Base-by-base conservation (phyloP, 30 jellyfish, hydroid and myxozoan species). In the Hydractinia echinata region DNA sequence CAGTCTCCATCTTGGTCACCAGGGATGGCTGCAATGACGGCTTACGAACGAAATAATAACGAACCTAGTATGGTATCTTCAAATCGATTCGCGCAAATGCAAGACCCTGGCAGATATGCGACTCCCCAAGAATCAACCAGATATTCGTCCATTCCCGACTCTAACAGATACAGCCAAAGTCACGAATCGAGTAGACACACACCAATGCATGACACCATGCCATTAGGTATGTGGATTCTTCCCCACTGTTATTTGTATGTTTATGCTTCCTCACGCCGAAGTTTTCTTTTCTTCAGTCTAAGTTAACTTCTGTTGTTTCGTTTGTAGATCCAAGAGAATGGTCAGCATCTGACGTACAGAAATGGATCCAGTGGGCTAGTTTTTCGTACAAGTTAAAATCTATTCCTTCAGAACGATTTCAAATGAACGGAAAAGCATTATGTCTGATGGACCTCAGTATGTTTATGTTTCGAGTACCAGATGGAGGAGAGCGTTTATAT, bases 341-440 rank as follows among this genome's bases (percentile, higher is more conserved):
- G 98, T 83, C 93, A 53, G 85, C 96, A 8, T 81, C 69, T 61
- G 98, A 92, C 71, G 98, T 92, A 15, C 66, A 72, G 67, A 60
- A 79, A 53, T 92, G 98, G 98, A 86, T 92, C 55, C 88, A 83
- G 53, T 92, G 98, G 98, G 98, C 96, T 10, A 58, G 95, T 16
- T 71, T 88, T 51, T 81, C 85, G n/a, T 92, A 64, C 84, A 76
- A 91, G 66, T 78, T 92, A 21, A 84, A 79, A 81, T 78, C 80
- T 50, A 82, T 95, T 19, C 82, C 73, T 71, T 88, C 92, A 49
- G 98, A 92, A 71, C 82, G 98, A 56, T 92, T 92, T 72, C 98
- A 92, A 72, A 92, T 92, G 98, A 92, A 92, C 62, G 98, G 98
- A 5, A 92, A 92, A 87, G 98, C 98, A 9, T 77, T 92, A 20